phyloP scores from a whole-genome alignment of 1,140 invertebrate genomes.

The Drosophila pectinifera region DNA sequence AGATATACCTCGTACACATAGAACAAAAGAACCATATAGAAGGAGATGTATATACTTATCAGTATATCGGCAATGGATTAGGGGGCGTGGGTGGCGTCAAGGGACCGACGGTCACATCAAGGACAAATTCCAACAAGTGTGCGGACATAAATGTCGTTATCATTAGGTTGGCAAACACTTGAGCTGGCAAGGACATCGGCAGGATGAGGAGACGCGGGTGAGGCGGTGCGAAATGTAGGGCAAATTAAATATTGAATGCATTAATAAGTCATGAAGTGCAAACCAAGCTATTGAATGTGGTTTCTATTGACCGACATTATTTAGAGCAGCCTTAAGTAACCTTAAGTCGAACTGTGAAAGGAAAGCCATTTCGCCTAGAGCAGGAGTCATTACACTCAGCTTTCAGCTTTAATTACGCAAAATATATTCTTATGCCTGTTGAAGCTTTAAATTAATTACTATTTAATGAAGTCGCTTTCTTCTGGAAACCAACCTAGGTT shows the following conservation, averaged over 20 bases:
- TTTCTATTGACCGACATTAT: background rate
- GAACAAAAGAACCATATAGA: conserved; percentile 37
- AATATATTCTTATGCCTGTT: background rate
- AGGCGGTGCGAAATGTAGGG: background rate
- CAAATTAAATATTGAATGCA: conserved; percentile 27
- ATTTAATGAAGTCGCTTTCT: background rate
- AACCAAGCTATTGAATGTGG: background rate
- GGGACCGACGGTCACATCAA: conserved; percentile 62
- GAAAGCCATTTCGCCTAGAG: too few species aligned
- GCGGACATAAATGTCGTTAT: conserved; percentile 62
- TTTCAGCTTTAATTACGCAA: background rate
- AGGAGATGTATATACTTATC: conserved; percentile 21
- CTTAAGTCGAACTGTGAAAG: too few species aligned
- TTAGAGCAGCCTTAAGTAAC: background rate
- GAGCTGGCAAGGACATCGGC: conserved; percentile 10
- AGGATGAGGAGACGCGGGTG: background rate
- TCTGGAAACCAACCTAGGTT: too few species aligned
- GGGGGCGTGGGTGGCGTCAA: conserved; percentile 3
- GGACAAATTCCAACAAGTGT: conserved; percentile 77
- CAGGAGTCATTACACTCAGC: background rate
- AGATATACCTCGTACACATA: conserved; percentile 50
- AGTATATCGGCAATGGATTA: conserved; percentile 40
- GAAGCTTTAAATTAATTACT: background rate
- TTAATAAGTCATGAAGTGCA: conserved; percentile 19
- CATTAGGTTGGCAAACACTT: conserved; percentile 50